A percentile compares a stretch with the other conserved stretches of the same genome.
Conservation (phyloP, 2,113 vertebrate species). For the Oxygymnocypris stewartii region DNA sequence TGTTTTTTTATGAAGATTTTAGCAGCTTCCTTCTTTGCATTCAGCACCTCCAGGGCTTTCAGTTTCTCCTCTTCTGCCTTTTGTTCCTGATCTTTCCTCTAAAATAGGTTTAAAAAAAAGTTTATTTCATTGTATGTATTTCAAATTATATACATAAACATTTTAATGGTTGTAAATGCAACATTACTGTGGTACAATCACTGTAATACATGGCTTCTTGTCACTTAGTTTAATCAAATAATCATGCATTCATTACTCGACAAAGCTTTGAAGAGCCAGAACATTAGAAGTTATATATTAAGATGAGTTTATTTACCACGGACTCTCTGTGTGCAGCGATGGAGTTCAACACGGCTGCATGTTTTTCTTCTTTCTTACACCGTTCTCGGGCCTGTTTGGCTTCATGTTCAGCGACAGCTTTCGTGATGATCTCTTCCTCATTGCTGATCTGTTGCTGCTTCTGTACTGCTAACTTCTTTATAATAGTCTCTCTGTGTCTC, state of each 20-base stretch:
- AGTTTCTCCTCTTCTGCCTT: constrained; percentile 70
- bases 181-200: not conserved
- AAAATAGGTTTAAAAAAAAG: constrained; percentile 10
- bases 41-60: constrained; percentile 66
- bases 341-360: constrained; percentile 73
- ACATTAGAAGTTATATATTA: not conserved
- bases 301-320: constrained; percentile 74
- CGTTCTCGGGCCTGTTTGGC: constrained; percentile 69
- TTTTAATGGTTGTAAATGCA: not conserved
- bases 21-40: constrained; percentile 72
- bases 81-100: constrained; percentile 78
- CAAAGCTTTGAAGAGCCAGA: not conserved
- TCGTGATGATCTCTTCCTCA: constrained; percentile 76
- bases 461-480: constrained; percentile 66
- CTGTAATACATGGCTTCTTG: not conserved
- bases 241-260: not conserved
- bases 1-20: constrained; percentile 77
- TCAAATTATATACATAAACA: not conserved
- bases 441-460: constrained; percentile 65
- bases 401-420: constrained; percentile 76
- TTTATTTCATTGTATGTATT: not conserved
- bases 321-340: constrained; percentile 79
- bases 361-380: constrained; percentile 77
- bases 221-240: not conserved
- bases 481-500: constrained; percentile 72